phyloP scores from a whole-genome alignment of 1,140 invertebrate genomes.

The Drosophila ficusphila region DNA sequence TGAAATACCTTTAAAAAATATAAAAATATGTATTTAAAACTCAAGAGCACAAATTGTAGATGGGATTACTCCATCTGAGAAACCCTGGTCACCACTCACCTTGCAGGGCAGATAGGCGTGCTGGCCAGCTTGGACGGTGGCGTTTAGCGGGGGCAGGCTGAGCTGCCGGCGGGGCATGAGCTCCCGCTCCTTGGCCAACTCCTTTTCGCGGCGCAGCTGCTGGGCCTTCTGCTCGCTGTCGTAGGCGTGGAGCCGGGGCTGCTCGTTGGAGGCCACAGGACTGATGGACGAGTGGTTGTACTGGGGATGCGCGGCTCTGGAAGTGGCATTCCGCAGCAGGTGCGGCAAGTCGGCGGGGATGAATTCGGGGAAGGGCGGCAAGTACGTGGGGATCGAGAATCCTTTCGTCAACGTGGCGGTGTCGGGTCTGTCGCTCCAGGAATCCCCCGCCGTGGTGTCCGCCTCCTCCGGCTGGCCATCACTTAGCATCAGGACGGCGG shows the following conservation, averaged over 20 bases:
- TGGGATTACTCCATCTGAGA: no score
- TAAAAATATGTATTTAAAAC: no score
- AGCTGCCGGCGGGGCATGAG: slow-evolving; percentile 50
- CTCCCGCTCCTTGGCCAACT: slow-evolving; percentile 65
- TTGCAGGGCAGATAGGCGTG: slow-evolving; percentile 94
- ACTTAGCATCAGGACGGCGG: slow-evolving; percentile 9
- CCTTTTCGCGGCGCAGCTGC: slow-evolving; percentile 62
- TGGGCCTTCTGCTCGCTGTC: slow-evolving; percentile 69
- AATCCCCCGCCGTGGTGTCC: slow-evolving; percentile 38
- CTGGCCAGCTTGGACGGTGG: slow-evolving; percentile 92
- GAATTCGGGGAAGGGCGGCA: slow-evolving; percentile 74
- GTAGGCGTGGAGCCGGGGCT: slow-evolving; percentile 63
- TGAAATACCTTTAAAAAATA: no score
- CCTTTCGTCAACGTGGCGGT: slow-evolving; percentile 73
- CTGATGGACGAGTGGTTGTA: slow-evolving; percentile 1
- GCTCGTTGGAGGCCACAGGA: slow-evolving; percentile 9
- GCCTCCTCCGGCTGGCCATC: slow-evolving; percentile 32
- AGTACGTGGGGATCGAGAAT: slow-evolving; percentile 73
- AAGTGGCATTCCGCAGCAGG: slow-evolving; percentile 22
- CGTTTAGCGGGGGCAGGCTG: slow-evolving; percentile 85
- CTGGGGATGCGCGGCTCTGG: not conserved
- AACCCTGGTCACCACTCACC: slow-evolving; percentile 84
- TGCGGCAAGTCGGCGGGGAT: slow-evolving; percentile 69
- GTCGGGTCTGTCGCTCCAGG: slow-evolving; percentile 66
- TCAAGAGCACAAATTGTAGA: no score